Base-by-base conservation (phyloP, 2,888 invertebrate genomes). In the Agonopterix alstromeriana region DNA sequence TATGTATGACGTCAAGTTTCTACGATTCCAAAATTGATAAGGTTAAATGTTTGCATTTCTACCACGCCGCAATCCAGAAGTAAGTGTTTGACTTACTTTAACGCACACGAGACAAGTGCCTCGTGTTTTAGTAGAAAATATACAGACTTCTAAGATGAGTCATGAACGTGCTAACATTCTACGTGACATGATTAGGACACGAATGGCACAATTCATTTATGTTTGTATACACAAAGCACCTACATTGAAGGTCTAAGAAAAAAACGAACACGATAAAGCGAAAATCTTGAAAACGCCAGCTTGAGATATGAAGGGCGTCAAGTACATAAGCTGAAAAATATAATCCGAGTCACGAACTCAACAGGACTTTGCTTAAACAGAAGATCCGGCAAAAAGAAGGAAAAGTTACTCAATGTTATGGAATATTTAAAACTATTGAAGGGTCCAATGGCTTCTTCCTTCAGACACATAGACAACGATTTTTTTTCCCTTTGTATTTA, bases 331-430 rank as follows among this genome's bases (percentile, higher is more conserved):
- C 76, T 69, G 66, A 75, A 78, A 77, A 77, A 73, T 70, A 66
- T 77, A 77, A 79, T 74, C 76, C 68, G 51, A 55, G 69, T 65
- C 79, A 81, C 79, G 78, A 70, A 67, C 71, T 68, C 63, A 45
- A 55, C 56, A 51, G 56, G 65, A 67, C 57, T 67, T 60, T 50
- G 55, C 61, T 58, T 63, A 63, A 68, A 43, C 43, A 45, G 60
- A 65, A 64, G 62, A 61, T 63, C 60, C 53, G 56, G 55, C 53
- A 58, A 57, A 61, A 64, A 65, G 63, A 64, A 66, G 65, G 55
- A 49, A 62, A 59, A 61, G 35, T 48, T 41, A 10, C 44, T 43
- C 47, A 40, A 42, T 17, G 38, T 46, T 51, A 48, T 50, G 50
- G 46, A 54, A 57, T 54, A 54, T 55, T 57, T 52, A 48, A 54